A percentile compares a stretch with the other conserved stretches of the same genome.
Conservation (phyloP, 2,797 vertebrate genomes). For the Takifugu rubripes region DNA sequence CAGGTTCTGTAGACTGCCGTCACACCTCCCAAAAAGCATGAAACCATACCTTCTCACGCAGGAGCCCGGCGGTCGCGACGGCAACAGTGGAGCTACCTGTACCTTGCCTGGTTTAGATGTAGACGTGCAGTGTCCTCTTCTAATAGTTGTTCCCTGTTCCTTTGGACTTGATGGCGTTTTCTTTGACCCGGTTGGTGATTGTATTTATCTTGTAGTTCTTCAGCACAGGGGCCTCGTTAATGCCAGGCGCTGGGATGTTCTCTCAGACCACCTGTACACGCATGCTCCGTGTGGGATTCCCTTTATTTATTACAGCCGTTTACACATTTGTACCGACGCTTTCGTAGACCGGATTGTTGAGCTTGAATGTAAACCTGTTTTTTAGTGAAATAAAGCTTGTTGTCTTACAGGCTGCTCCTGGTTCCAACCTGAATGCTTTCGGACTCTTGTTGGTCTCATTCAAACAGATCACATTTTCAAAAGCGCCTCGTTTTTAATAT, state of each 20-base stretch:
- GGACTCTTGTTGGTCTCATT: too few species aligned
- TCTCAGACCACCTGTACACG: too few species aligned
- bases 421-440: background rate
- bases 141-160: background rate
- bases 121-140: slow-evolving; percentile 26
- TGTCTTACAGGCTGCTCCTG: background rate
- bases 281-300: background rate
- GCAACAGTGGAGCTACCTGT: slow-evolving; percentile 21
- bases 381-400: slow-evolving; percentile 58
- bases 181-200: too few species aligned
- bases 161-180: background rate
- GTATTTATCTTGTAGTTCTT: too few species aligned
- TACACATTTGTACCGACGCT: slow-evolving; percentile 36
- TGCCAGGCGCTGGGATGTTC: too few species aligned
- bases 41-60: background rate
- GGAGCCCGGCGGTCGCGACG: slow-evolving; percentile 23
- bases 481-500: too few species aligned
- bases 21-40: slow-evolving; percentile 10
- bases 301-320: slow-evolving; percentile 30
- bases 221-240: too few species aligned
- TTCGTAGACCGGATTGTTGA: slow-evolving; percentile 18
- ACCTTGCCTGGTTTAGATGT: slow-evolving; percentile 9
- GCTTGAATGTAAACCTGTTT: slow-evolving; percentile 41
- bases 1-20: background rate
- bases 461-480: too few species aligned